Percentiles rank a stretch among this genome's conserved stretches.
Evolutionary conservation across 1,140 invertebrate genomes (phyloP).

Genomic region (Pollicipes pollicipes): DNA sequence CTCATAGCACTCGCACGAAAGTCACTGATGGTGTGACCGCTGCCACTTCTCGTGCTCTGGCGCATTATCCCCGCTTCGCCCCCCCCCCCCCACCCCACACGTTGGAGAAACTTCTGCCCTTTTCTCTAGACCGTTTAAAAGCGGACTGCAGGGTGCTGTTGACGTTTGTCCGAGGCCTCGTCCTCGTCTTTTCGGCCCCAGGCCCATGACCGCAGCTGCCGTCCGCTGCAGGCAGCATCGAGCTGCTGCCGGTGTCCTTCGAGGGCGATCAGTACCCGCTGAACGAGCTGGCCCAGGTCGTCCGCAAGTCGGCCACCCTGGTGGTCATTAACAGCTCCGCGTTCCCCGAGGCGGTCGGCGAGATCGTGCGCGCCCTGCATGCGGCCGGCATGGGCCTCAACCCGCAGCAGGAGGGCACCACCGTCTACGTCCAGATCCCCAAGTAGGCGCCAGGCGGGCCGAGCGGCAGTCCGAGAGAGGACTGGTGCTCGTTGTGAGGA

Average conservation of each 20-base stretch:
- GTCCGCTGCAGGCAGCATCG: slow-evolving; percentile 44
- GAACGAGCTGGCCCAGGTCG: slow-evolving; percentile 74
- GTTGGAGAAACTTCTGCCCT: too few species aligned
- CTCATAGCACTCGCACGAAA: too few species aligned
- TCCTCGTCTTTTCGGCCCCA: slow-evolving; percentile 9
- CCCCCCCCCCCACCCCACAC: too few species aligned
- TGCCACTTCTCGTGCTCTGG: too few species aligned
- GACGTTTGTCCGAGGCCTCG: slow-evolving; percentile 1
- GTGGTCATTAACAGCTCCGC: slow-evolving; percentile 59
- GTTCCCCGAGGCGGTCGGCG: slow-evolving; percentile 65
- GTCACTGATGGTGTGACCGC: too few species aligned
- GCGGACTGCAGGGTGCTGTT: too few species aligned
- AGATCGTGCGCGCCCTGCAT: slow-evolving; percentile 50
- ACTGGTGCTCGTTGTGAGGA: neutral
- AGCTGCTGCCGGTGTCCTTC: slow-evolving; percentile 49
- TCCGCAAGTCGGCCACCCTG: slow-evolving; percentile 67
- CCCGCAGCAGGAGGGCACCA: slow-evolving; percentile 85
- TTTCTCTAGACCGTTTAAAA: too few species aligned
- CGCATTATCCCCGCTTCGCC: too few species aligned
- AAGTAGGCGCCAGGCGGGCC: slow-evolving; percentile 38
- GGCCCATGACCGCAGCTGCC: neutral
- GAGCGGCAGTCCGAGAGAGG: neutral
- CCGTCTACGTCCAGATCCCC: slow-evolving; percentile 65
- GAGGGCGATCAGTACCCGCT: slow-evolving; percentile 65
- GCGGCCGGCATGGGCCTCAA: slow-evolving; percentile 78